These are phyloP conservation scores for Eurosta solidaginis DNA, from an alignment of 1,140 invertebrate species.

Conservation along the genomic window DNA sequence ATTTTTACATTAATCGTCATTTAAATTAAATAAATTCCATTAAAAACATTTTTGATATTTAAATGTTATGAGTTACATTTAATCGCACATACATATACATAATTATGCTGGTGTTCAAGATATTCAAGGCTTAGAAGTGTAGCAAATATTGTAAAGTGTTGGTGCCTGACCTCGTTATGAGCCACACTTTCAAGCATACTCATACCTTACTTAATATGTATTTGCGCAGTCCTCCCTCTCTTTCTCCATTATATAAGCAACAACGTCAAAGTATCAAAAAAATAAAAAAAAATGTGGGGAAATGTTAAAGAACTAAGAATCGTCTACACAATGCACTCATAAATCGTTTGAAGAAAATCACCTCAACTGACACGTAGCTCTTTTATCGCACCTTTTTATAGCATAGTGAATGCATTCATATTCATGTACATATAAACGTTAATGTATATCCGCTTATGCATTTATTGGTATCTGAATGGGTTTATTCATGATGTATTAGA, in stretches of 20 bases:
- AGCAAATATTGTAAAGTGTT: too few species aligned
- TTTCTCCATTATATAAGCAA: neutral
- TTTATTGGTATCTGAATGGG: neutral
- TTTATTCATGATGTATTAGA: neutral
- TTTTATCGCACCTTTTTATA: slow-evolving; percentile 17
- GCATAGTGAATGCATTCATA: neutral
- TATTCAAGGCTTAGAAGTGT: too few species aligned
- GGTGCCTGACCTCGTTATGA: slow-evolving; percentile 8
- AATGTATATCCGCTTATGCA: neutral
- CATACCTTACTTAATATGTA: neutral
- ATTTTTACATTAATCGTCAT: too few species aligned
- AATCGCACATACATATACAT: too few species aligned
- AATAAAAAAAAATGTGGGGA: neutral
- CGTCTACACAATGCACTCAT: neutral
- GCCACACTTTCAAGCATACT: neutral
- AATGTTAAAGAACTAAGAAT: slow-evolving; percentile 13
- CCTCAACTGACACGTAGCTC: slow-evolving; percentile 4
- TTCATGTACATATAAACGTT: neutral
- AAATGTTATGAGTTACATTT: too few species aligned
- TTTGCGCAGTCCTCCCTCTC: neutral
- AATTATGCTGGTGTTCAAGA: too few species aligned
- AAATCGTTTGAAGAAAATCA: slow-evolving; percentile 16
- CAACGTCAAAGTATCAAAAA: neutral
- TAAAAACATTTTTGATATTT: too few species aligned
- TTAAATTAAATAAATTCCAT: too few species aligned